Percentiles rank a stretch among this genome's conserved stretches.
Conservation (phyloP, 2,888 invertebrate species). For the Apomyelois bistriatella region DNA sequence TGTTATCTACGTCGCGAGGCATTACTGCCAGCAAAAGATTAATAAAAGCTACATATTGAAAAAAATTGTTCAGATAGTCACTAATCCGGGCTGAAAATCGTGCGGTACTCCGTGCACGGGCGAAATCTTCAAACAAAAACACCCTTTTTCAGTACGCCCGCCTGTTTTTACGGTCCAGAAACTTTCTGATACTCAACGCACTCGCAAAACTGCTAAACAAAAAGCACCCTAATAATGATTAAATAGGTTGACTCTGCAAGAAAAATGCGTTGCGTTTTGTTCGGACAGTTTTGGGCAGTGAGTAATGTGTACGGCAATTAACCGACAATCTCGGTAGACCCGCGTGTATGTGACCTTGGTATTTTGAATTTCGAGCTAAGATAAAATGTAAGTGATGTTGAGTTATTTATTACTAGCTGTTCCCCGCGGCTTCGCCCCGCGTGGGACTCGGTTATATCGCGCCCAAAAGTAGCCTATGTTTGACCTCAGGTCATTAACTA, state of each 20-base stretch:
- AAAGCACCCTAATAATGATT: slow-evolving; percentile 14
- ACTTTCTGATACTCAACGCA: background rate
- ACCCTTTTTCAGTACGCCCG: background rate
- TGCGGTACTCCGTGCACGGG: background rate
- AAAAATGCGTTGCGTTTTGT: slow-evolving; percentile 19
- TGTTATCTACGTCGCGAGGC: too few species aligned
- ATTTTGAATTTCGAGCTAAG: background rate
- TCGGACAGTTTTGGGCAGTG: slow-evolving; percentile 19
- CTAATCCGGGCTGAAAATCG: too few species aligned
- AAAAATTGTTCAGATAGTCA: too few species aligned
- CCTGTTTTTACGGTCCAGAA: background rate
- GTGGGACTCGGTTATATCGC: too few species aligned
- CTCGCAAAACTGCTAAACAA: slow-evolving; percentile 9
- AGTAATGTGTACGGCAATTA: slow-evolving; percentile 22
- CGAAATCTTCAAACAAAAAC: background rate
- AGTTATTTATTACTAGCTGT: too few species aligned
- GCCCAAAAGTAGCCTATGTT: too few species aligned
- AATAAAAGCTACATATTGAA: too few species aligned
- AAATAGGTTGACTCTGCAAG: slow-evolving; percentile 13
- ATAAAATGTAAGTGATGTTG: background rate
- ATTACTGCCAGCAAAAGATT: too few species aligned
- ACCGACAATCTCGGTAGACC: slow-evolving; percentile 17
- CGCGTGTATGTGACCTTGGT: background rate
- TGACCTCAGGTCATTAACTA: too few species aligned
- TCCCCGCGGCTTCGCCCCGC: too few species aligned